Percentiles rank a stretch among this genome's conserved stretches.
These are phyloP conservation scores for Megaceryle maxima DNA, from an alignment of 2,113 vertebrate genomes.

Conservation along the genomic window DNA sequence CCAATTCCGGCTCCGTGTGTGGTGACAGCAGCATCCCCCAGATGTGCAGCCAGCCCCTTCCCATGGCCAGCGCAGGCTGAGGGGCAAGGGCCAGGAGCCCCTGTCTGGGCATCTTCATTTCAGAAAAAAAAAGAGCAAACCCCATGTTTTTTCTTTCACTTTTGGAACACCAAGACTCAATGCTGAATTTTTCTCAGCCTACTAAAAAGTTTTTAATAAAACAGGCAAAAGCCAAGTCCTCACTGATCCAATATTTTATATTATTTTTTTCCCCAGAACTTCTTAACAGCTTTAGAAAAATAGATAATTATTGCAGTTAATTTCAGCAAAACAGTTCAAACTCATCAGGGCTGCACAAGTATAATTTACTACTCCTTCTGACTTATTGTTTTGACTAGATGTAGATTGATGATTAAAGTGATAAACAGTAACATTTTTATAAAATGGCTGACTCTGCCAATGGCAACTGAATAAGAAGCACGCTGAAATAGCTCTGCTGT, in stretches of 20 bases:
- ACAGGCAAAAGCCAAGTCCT: conserved; percentile 19
- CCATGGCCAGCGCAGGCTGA: not conserved
- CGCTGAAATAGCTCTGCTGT: conserved; percentile 76
- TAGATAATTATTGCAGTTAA: conserved; percentile 82
- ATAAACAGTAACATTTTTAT: conserved; percentile 81
- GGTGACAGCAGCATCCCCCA: not conserved
- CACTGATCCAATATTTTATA: conserved; percentile 6
- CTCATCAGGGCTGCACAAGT: conserved; percentile 80
- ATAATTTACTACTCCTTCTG: conserved; percentile 83
- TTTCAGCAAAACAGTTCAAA: conserved; percentile 85
- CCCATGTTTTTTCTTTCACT: not conserved
- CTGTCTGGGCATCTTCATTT: not conserved
- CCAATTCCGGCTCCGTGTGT: fast-evolving
- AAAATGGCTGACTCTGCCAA: conserved; percentile 85
- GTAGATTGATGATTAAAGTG: conserved; percentile 82
- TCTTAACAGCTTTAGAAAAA: conserved; percentile 78
- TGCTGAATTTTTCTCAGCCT: not conserved
- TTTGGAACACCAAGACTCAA: not conserved
- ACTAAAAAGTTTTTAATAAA: conserved; percentile 36
- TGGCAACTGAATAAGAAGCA: conserved; percentile 80
- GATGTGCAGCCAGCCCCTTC: not conserved
- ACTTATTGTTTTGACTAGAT: conserved; percentile 85
- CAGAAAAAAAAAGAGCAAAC: not conserved
- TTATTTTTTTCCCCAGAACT: conserved; percentile 49
- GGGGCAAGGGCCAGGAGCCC: not conserved